Evolutionary conservation across 2,888 invertebrate genomes (phyloP).

Genomic region (Lordiphosa andalusiaca): DNA sequence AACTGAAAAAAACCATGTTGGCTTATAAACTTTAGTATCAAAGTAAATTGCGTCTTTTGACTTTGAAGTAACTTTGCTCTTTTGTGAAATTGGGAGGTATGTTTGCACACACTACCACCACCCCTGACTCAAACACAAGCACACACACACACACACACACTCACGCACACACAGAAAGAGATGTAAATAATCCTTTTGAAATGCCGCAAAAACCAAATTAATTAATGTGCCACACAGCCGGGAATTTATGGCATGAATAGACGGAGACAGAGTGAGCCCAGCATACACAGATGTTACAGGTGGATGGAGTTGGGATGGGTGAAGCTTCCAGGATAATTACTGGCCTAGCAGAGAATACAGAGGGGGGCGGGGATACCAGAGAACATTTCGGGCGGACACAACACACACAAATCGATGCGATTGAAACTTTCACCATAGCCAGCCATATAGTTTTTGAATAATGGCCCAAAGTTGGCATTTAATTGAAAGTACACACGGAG

Average conservation of each 20-base stretch:
- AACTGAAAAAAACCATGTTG: too few relatives aligned
- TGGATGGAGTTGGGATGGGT: slow-evolving; percentile 19
- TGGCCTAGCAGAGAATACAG: not conserved
- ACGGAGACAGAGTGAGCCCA: slow-evolving; percentile 3
- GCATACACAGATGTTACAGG: slow-evolving; percentile 60
- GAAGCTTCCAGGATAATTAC: slow-evolving; percentile 44
- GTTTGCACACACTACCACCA: too few relatives aligned
- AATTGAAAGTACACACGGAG: slow-evolving; percentile 69
- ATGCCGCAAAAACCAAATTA: slow-evolving; percentile 76
- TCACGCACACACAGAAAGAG: slow-evolving; percentile 42
- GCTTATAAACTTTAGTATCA: too few relatives aligned
- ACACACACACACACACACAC: slow-evolving; percentile 8
- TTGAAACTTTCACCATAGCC: slow-evolving; percentile 54
- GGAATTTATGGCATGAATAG: slow-evolving; percentile 75
- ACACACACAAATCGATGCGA: slow-evolving; percentile 48
- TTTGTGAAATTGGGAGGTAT: not conserved
- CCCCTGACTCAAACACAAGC: not conserved
- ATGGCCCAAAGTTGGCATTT: slow-evolving; percentile 71
- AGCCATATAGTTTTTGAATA: slow-evolving; percentile 67
- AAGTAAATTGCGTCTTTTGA: slow-evolving; percentile 1
- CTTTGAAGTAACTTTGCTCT: not conserved
- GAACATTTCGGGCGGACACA: too few relatives aligned
- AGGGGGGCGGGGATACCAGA: too few relatives aligned
- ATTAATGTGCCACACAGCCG: slow-evolving; percentile 79
- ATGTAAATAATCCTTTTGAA: slow-evolving; percentile 78